Base-by-base conservation (phyloP, 2,888 invertebrate species). In the Vandiemenella viatica region DNA sequence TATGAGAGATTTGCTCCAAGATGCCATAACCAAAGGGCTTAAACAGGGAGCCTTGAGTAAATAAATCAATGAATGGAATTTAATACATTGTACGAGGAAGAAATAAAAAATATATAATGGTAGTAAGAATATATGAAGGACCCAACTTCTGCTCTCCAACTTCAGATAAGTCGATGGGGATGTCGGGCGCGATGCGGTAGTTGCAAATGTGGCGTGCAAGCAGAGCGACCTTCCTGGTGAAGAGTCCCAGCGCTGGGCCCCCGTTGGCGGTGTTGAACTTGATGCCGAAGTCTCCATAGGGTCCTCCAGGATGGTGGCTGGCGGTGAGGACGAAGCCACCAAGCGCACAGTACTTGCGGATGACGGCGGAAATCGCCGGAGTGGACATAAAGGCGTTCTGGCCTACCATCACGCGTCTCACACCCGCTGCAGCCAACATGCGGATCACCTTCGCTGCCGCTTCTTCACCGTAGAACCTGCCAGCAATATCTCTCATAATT, bases 231-330 rank as follows among this genome's bases (percentile, higher is more conserved):
- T 80, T 77, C 61, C 95, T 80, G 7, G 97, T 97, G 45, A 89
- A 80, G 44, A 71, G 69, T 63, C 92, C 95, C 0, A 96, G 92
- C 1, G 97, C 97, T 1, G 98, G 96, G 0, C 92, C 98, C 48
- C 98, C 98, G 67, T 98, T 99, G 53, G 87, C 80, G 58, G 84
- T 89, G 71, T 99, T 99, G 69, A 89, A 98, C 68, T 99, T 99
- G 61, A 99, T 96, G 45, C 98, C 98, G 65, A 98, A 99, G 69
- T 99, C 98, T 56, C 88, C 88, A 62, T 93, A 77, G 5, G 91
- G 90, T 32, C 98, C 98, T 48, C 98, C 98, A 1, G 98, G 98
- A 69, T 99, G 99, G 68, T 99, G 98, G n/a, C 95, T 95, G 0
- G 98, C 98, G 1, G 98, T 99, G 38, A 98, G 73, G 37, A 99